phyloP scores from a whole-genome alignment of 2,113 vertebrate genomes.

The Ivindomyrus marchei region DNA sequence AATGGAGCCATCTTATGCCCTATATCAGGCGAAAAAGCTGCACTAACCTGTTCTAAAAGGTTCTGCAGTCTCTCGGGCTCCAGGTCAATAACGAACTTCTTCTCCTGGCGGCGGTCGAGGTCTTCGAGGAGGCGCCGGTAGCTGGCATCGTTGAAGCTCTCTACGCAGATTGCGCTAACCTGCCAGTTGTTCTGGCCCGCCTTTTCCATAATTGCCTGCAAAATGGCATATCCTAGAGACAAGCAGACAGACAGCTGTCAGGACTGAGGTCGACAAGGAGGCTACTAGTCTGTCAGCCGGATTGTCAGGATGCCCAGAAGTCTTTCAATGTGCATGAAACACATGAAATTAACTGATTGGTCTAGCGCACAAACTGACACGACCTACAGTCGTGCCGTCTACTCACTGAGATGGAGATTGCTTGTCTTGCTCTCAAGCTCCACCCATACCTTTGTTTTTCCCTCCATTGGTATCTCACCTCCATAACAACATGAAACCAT shows the following conservation, averaged over 20 bases:
- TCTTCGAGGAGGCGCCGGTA: conserved; percentile 94
- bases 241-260: not conserved
- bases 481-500: not conserved
- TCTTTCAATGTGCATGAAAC: not conserved
- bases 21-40: not conserved
- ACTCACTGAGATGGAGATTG: not conserved
- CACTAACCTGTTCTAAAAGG: conserved; percentile 95
- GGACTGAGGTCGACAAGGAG: not conserved
- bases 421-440: not conserved
- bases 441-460: not conserved
- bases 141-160: conserved; percentile 95
- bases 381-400: not conserved
- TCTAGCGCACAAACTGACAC: not conserved
- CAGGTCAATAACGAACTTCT: conserved; percentile 97
- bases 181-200: conserved; percentile 98
- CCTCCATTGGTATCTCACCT: not conserved
- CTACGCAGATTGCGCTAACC: conserved; percentile 96
- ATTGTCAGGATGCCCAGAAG: not conserved
- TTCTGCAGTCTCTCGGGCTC: conserved; percentile 95
- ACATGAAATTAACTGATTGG: not conserved
- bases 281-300: not conserved
- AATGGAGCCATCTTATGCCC: not conserved
- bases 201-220: conserved; percentile 99
- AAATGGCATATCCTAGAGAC: conserved; percentile 83
- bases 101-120: conserved; percentile 92